Conservation (phyloP, 2,113 vertebrate species). For the Stomatorhinus ivindoensis region DNA sequence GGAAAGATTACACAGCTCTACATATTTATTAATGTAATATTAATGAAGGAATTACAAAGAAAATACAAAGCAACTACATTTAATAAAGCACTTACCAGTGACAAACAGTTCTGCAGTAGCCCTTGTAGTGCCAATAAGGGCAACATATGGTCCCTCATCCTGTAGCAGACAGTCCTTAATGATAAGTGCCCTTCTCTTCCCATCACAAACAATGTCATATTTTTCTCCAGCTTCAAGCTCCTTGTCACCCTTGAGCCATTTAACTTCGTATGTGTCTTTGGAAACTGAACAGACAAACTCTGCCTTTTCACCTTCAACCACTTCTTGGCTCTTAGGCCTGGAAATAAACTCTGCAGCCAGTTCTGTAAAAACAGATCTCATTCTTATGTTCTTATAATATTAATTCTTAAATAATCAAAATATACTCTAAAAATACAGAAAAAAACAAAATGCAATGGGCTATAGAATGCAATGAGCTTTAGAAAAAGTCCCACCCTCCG, state of each 20-base stretch:
- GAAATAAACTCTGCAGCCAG: constrained; percentile 91
- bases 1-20: not conserved
- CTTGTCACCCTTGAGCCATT: constrained; percentile 72
- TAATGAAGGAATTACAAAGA: not conserved
- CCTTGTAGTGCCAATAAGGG: constrained; percentile 73
- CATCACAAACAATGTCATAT: constrained; percentile 78
- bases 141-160: constrained; percentile 78
- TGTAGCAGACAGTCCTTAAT: constrained; percentile 68
- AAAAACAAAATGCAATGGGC: constrained; percentile 47
- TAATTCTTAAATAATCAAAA: not conserved
- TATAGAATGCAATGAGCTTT: not conserved
- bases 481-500: not conserved
- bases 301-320: constrained; percentile 88
- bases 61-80: not conserved
- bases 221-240: constrained; percentile 72
- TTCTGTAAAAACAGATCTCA: constrained; percentile 76
- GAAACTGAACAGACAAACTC: constrained; percentile 89
- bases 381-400: constrained; percentile 70
- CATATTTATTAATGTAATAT: not conserved
- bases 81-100: constrained; percentile 66
- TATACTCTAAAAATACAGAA: constrained; percentile 42
- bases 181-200: constrained; percentile 76
- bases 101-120: constrained; percentile 79
- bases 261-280: constrained; percentile 80
- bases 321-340: constrained; percentile 79